Conservation (phyloP, 2,113 vertebrate species). For the Varanus komodoensis region DNA sequence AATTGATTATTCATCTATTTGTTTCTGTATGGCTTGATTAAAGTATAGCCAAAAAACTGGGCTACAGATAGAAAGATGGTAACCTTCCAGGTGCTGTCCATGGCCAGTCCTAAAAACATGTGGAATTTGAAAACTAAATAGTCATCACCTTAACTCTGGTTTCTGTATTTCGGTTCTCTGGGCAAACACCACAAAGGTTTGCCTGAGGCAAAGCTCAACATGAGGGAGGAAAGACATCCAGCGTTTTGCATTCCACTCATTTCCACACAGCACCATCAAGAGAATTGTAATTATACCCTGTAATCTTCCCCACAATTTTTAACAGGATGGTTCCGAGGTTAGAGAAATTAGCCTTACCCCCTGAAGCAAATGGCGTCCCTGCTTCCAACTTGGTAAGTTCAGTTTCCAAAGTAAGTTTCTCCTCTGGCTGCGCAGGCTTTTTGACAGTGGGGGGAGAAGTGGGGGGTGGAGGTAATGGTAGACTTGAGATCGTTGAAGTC, state of each 20-base stretch:
- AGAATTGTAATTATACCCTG: not conserved
- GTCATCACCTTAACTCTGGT: not conserved
- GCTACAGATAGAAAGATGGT: not conserved
- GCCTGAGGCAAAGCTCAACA: not conserved
- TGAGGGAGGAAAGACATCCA: not conserved
- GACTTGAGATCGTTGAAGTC: not conserved
- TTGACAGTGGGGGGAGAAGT: slow-evolving; percentile 66
- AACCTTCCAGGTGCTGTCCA: not conserved
- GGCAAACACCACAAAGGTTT: not conserved
- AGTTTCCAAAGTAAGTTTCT: rapidly evolving
- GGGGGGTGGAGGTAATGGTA: slow-evolving; percentile 68
- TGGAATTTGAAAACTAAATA: not conserved
- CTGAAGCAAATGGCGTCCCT: rapidly evolving
- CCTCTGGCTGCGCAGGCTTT: not conserved
- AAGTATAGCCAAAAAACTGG: not conserved
- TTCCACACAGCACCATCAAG: not conserved
- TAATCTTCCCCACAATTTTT: not conserved
- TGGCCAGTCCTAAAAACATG: not conserved
- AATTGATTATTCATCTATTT: no score
- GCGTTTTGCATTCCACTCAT: not conserved
- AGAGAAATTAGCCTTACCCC: slow-evolving; percentile 59
- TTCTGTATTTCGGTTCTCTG: not conserved
- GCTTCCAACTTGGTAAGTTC: slow-evolving; percentile 47
- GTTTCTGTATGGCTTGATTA: no score
- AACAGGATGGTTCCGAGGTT: no score